Conservation (phyloP, 2,113 vertebrate species). For the Heptranchias perlo region DNA sequence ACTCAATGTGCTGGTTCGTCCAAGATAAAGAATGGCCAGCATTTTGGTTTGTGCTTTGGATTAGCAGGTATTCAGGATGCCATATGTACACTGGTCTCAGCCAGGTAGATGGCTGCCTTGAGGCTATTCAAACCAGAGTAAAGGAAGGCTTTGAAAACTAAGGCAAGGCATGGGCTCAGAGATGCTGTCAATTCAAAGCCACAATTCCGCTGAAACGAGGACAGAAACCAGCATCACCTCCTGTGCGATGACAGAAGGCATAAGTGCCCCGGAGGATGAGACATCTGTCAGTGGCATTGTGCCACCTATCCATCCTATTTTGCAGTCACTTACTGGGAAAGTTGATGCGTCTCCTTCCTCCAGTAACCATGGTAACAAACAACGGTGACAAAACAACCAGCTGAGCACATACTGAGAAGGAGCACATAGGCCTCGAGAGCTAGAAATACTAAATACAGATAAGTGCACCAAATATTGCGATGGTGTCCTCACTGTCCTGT, state of each 20-base stretch:
- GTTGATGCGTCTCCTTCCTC: not conserved
- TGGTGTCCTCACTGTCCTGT: not conserved
- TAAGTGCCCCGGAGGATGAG: not conserved
- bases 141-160: not conserved
- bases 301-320: constrained; percentile 14
- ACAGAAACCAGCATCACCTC: constrained; percentile 24
- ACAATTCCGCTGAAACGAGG: not conserved
- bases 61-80: not conserved
- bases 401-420: not conserved
- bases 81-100: not conserved
- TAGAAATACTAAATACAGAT: not conserved
- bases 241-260: constrained; percentile 14
- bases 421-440: no score
- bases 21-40: not conserved
- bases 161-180: not conserved
- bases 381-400: constrained; percentile 18
- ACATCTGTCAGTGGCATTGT: constrained; percentile 26
- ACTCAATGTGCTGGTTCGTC: not conserved
- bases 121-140: not conserved
- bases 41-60: not conserved
- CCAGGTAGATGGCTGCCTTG: not conserved
- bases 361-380: constrained; percentile 15
- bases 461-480: not conserved
- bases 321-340: not conserved
- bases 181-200: constrained; percentile 17